These are phyloP conservation scores for Lepisosteus oculatus DNA, from an alignment of 2,113 vertebrate genomes.

Conservation along the genomic window DNA sequence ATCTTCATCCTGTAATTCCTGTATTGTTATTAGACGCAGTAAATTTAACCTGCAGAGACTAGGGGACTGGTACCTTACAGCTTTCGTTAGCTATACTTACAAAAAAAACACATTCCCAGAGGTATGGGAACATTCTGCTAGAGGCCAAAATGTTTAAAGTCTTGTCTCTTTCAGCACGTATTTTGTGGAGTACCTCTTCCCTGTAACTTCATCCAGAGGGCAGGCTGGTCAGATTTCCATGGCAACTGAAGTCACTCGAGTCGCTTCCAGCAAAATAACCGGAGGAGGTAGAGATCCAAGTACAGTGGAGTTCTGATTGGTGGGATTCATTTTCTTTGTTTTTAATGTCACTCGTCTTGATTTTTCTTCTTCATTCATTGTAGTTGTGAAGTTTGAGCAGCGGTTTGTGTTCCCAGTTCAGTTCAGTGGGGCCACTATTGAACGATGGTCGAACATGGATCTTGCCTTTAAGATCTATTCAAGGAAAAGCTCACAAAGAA, in stretches of 20 bases:
- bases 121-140: background rate
- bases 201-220: constrained; percentile 60
- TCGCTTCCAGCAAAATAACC: constrained; percentile 77
- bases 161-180: constrained; percentile 69
- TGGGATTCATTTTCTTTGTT: constrained; percentile 18
- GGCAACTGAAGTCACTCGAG: constrained; percentile 65
- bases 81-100: no score
- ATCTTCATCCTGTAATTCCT: background rate
- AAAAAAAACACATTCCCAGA: no score
- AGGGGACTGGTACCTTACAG: no score
- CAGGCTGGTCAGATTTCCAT: constrained; percentile 43
- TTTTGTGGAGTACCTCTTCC: constrained; percentile 86
- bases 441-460: constrained; percentile 78
- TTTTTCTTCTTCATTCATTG: constrained; percentile 38
- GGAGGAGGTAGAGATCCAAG: constrained; percentile 63
- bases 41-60: no score
- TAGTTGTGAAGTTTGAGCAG: constrained; percentile 86
- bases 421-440: constrained; percentile 60
- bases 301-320: background rate
- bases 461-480: constrained; percentile 81
- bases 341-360: constrained; percentile 1
- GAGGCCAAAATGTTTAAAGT: background rate
- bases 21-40: no score
- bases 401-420: constrained; percentile 74
- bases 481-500: constrained; percentile 76